A percentile compares a stretch with the other conserved stretches of the same genome.
phyloP scores from a whole-genome alignment of 2,797 vertebrate species.

The Ctenosaura bakeri region DNA sequence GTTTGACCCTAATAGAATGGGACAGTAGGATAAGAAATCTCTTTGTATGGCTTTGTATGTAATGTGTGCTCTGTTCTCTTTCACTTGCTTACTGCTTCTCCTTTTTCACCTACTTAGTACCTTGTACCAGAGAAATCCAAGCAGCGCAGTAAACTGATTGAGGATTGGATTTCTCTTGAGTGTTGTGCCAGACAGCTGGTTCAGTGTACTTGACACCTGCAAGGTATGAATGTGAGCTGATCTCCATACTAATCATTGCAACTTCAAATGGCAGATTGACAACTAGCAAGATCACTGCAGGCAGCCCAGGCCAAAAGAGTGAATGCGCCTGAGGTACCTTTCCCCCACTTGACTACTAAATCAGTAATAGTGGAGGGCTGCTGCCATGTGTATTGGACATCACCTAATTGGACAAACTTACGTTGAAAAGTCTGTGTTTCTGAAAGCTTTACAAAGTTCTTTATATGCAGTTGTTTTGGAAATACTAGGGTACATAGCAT shows the following conservation, averaged over 20 bases:
- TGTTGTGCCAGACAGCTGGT: background rate
- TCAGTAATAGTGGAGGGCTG: background rate
- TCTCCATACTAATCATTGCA: background rate
- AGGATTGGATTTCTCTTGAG: background rate
- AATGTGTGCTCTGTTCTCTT: background rate
- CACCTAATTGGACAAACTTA: background rate
- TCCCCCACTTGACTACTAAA: background rate
- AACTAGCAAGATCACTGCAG: background rate
- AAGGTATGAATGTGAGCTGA: constrained; percentile 21
- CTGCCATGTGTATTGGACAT: background rate
- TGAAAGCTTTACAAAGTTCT: background rate
- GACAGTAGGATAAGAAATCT: background rate
- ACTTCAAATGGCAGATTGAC: constrained; percentile 7
- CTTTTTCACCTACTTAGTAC: background rate
- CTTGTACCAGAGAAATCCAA: background rate
- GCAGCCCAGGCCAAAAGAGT: background rate
- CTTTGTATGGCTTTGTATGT: background rate
- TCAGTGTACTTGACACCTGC: constrained; percentile 3
- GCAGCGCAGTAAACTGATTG: background rate
- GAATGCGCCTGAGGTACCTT: background rate
- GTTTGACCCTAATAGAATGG: background rate
- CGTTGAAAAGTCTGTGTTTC: background rate
- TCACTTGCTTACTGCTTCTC: background rate
- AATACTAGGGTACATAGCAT: background rate
- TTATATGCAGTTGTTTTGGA: background rate